Conservation (phyloP, 1,140 invertebrate species). For the Zaprionus gabonicus region DNA sequence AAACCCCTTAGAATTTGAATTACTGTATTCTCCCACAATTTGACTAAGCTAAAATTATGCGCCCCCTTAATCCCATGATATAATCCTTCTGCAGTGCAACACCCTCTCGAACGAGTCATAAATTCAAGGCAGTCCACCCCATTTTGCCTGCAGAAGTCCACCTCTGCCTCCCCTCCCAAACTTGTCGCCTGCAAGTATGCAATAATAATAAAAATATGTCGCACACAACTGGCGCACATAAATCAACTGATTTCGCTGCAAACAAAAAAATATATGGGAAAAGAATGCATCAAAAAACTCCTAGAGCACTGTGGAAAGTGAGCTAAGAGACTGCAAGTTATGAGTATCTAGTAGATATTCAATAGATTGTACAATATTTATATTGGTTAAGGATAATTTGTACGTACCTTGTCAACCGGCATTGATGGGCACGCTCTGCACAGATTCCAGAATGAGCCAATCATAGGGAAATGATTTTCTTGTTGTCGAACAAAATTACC, state of each 20-base stretch:
- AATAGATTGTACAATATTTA: not conserved
- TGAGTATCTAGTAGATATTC: not conserved
- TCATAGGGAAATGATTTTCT: conserved; percentile 88
- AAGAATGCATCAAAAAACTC: not conserved
- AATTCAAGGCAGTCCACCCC: conserved; percentile 67
- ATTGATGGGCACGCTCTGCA: conserved; percentile 96
- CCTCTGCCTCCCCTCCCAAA: conserved; percentile 32
- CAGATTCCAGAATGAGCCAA: conserved; percentile 97
- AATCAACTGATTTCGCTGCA: conserved; percentile 56
- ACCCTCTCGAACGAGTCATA: conserved; percentile 54
- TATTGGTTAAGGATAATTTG: not conserved
- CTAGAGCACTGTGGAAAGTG: conserved; percentile 9
- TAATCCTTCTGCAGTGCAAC: conserved; percentile 43
- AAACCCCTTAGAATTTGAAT: conserved; percentile 7
- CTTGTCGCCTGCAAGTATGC: conserved; percentile 67
- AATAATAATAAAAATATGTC: conserved; percentile 77
- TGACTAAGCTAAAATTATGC: conserved; percentile 32
- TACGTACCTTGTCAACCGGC: conserved; percentile 95
- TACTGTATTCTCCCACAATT: conserved; percentile 23
- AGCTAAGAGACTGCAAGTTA: conserved; percentile 26
- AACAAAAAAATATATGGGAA: conserved; percentile 10
- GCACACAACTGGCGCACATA: conserved; percentile 58
- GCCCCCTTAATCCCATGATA: conserved; percentile 46
- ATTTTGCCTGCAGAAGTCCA: conserved; percentile 45
- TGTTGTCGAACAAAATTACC: conserved; percentile 60